Conservation (phyloP, 92 coral and sea anemone genomes). For the Palythoa grandis region DNA sequence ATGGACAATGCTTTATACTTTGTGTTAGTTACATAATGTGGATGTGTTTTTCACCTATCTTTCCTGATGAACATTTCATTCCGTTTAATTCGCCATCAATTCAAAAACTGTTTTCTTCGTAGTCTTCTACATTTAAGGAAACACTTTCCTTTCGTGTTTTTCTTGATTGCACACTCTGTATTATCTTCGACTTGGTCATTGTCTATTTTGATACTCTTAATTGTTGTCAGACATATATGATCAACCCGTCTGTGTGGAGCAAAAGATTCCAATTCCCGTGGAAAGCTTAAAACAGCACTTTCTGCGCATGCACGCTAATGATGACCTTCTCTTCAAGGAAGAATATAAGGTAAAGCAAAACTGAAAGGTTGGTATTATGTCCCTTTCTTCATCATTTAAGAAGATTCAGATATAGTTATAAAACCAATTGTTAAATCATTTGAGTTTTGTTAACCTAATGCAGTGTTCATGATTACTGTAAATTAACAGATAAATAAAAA, state of each 20-base stretch:
- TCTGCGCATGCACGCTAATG: conserved; percentile 58
- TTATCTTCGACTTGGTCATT: not conserved
- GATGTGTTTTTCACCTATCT: too few species aligned
- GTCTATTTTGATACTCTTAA: not conserved
- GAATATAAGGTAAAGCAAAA: conserved; percentile 53
- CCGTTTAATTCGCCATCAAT: not conserved
- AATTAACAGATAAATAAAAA: too few species aligned
- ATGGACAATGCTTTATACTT: not conserved
- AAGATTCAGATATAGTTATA: too few species aligned
- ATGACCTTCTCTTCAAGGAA: conserved; percentile 45
- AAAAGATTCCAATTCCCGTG: conserved; percentile 49
- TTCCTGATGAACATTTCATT: not conserved
- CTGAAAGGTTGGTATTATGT: not conserved
- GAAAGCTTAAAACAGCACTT: conserved; percentile 52
- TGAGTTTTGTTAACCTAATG: too few species aligned
- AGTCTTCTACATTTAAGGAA: not conserved
- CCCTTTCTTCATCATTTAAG: too few species aligned
- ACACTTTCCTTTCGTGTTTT: not conserved
- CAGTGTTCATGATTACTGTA: too few species aligned
- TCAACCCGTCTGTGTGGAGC: not conserved
- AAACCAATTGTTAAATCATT: too few species aligned
- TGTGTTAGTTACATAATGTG: too few species aligned
- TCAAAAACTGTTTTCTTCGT: too few species aligned
- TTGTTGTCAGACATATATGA: conserved; percentile 1
- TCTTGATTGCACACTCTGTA: not conserved